Conservation (phyloP, 2,888 invertebrate genomes). For the Ariolimax columbianus region DNA sequence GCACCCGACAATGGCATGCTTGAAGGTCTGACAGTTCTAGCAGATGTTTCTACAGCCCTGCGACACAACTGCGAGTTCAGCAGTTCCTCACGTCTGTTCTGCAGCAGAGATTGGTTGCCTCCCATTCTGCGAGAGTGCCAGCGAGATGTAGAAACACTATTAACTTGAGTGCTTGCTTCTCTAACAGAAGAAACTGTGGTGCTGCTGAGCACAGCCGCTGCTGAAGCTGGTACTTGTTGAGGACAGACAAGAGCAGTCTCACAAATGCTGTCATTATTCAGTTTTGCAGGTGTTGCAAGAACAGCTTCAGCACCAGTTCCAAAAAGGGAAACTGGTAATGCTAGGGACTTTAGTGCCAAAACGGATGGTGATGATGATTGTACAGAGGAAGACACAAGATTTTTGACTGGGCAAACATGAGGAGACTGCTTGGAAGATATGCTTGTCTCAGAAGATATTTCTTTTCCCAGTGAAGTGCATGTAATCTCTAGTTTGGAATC, state of each 20-base stretch:
- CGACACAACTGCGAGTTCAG: conserved; percentile 10
- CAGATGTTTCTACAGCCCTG: conserved; percentile 8
- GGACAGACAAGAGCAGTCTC: neutral
- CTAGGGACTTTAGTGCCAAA: neutral
- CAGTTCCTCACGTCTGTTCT: conserved; percentile 34
- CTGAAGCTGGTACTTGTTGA: neutral
- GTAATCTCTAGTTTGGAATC: conserved; percentile 21
- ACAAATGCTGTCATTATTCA: neutral
- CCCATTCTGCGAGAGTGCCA: conserved; percentile 41
- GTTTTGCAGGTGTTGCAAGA: conserved; percentile 13
- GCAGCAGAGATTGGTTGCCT: conserved; percentile 29
- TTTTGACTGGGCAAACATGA: conserved; percentile 6
- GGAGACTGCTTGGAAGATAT: conserved; percentile 3
- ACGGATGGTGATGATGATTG: neutral
- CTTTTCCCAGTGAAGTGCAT: neutral
- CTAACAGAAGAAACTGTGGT: conserved; percentile 23
- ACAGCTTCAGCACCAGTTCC: conserved; percentile 13
- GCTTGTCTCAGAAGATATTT: neutral
- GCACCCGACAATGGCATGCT: conserved; percentile 31
- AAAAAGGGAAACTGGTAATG: conserved; percentile 4
- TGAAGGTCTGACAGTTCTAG: conserved; percentile 12
- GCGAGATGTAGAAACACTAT: conserved; percentile 11
- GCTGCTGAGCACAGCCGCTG: neutral
- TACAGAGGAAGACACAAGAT: neutral
- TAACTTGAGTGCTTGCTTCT: conserved; percentile 35